Evolutionary conservation across 2,113 vertebrate genomes (phyloP), one percentile per base, ranked within the genome.

Genomic region (Thunnus thynnus): DNA sequence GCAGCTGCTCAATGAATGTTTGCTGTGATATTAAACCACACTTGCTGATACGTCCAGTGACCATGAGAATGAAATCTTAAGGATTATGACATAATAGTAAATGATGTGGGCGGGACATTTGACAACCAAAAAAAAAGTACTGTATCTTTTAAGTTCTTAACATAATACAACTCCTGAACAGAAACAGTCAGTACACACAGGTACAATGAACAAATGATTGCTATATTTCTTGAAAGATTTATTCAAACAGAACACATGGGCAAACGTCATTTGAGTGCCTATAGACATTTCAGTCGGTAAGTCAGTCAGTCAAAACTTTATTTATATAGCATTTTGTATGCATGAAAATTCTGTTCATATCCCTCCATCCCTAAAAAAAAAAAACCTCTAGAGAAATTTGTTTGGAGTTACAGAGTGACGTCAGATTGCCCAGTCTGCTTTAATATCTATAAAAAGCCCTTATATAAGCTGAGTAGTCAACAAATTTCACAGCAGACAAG

Each of bases 361-460:
- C 80, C 82, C 82, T 80, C 78, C 81, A 73, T 85, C 78, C 88
- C 80, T 86, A 18, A 46, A 51, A 60, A 77, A 61, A 80, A 78
- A 84, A 86, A 80, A 82, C 18, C 36, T 84, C 78, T 61, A 64
- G 80, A 86, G 87, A 88, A 90, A 86, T 85, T 85, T 82, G 30
- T 86, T 76, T 89, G 25, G 51, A 86, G 80, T 86, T 90, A 73
- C 79, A 88, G 86, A 83, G 81, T 88, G 90, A 90, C 30, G 76
- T 91, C 81, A 82, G 78, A 73, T 92, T 81, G 72, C 87, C 89
- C 88, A 58, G 91, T 94, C 92, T 94, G 85, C 85, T 88, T 92
- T 92, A 76, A 91, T 82, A 76, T 88, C 78, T 93, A 92, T 86
- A 91, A 93, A 93, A 94, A 95, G 94, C 95, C 95, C 95, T 96